phyloP scores from a whole-genome alignment of 2,113 vertebrate species.

The Dicentrarchus labrax region DNA sequence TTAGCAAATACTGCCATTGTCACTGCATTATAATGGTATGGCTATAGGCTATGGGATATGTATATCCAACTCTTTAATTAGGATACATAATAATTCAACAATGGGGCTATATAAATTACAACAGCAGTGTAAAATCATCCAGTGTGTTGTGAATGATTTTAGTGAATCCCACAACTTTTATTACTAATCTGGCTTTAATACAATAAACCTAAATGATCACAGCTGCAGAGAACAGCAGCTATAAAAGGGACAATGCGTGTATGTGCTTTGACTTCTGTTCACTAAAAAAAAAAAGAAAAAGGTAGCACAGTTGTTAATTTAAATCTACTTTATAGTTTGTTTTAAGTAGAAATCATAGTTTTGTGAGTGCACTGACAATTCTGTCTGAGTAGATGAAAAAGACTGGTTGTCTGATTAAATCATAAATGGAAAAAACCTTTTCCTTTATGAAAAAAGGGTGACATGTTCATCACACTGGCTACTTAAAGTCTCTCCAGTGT shows the following conservation, averaged over 20 bases:
- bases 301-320: not conserved
- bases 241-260: not conserved
- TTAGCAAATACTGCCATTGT: too few relatives aligned
- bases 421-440: not conserved
- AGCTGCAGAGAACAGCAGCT: conserved; percentile 21
- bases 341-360: not conserved
- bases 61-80: not conserved
- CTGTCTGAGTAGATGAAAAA: not conserved
- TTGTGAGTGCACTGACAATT: not conserved
- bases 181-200: conserved; percentile 13
- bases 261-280: not conserved
- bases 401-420: not conserved
- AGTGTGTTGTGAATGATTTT: conserved; percentile 4
- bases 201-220: not conserved
- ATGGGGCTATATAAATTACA: not conserved
- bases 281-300: not conserved
- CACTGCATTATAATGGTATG: not conserved
- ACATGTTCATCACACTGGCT: conserved; percentile 7
- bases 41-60: fast-evolving
- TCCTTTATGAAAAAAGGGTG: not conserved
- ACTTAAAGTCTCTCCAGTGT: not conserved
- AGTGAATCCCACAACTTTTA: not conserved
- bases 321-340: not conserved
- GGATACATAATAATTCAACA: not conserved
- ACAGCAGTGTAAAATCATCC: not conserved